Base-by-base conservation (phyloP, 2,888 invertebrate species). In the Noctua fimbriata region DNA sequence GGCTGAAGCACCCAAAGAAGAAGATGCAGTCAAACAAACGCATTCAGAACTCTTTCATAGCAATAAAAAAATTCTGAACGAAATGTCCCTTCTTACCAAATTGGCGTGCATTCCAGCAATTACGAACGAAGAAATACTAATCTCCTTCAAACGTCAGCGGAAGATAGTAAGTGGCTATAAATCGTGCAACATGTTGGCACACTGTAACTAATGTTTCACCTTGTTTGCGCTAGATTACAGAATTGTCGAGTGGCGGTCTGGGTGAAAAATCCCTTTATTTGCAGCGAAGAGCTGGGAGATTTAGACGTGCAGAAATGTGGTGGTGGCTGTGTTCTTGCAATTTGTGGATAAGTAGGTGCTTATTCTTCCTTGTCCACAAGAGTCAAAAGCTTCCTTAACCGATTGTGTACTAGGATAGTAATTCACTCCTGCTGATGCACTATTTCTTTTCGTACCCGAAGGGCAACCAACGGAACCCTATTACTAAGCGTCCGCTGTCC, bases 181-280 rank as follows among this genome's bases (percentile, higher is more conserved):
- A 87, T 87, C 79, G 67, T 69, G 77, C 70, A 81, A 78, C 85
- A 85, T 81, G 80, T 79, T 82, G 70, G 85, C 85, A 78, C 74
- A 60, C 32, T 73, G 79, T 77, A 82, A 82, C 78, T 78, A 87
- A 88, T 89, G 87, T 74, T 58, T 76, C 41, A 86, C 76, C 84
- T 76, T 84, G 75, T 88, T 87, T 82, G 87, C 69, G 81, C 79
- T 79, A 81, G 82, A 82, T 87, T 84, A 82, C 76, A 73, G 78
- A 78, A 87, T 79, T 76, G 74, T 84, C 73, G 75, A 77, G 73
- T 75, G 52, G 47, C 73, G 73, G 70, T 74, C 69, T 78, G 24
- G 70, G 28, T 70, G 81, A 76, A 84, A 84, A 84, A 81, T 85
- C 65, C 67, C 47, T 85, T 79, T 81, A 66, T 87, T 84, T 81